Base-by-base conservation (phyloP, 2,888 invertebrate genomes). In the Ischnus inquisitorius region DNA sequence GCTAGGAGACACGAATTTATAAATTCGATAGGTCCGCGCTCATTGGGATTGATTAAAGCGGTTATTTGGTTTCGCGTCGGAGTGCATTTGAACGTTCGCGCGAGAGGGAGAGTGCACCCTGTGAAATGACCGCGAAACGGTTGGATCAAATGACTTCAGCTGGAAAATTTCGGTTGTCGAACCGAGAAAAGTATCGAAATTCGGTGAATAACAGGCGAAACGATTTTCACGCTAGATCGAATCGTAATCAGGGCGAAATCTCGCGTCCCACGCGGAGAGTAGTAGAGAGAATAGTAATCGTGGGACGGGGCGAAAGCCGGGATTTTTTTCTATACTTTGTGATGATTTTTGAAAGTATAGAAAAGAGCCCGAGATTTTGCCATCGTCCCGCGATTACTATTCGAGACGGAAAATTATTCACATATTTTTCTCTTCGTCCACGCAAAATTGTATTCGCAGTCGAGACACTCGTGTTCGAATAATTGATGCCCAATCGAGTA, bases 21-120 rank as follows among this genome's bases (percentile, higher is more conserved):
- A 82, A 81, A 75, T 83, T 84, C 48, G 75, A 85, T 82, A 69
- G 85, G 54, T 69, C 46, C 57, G 68, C 79, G 69, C 81, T 78
- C 65, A 60, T 83, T 83, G 85, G 67, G 79, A 85, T 86, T 85
- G 85, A 86, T 86, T 86, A 86, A 87, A 86, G 69, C 79, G 84
- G 80, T 79, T 71, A 83, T 86, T 87, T 84, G 85, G 86, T 87
- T 86, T 85, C 77, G 48, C 74, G 82, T 84, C 69, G 78, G 67
- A 68, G 75, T 81, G 79, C 79, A 84, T 79, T 85, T 74, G 81
- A 71, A 64, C 79, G 75, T 62, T 39, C 60, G 68, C 16, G 64
- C 28, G 48, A 68, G 69, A 41, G 54, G 3, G 12, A 22, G 62
- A 64, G 34, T 28, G 46, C 54, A 22, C 34, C 46, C 60, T 46